phyloP scores from a whole-genome alignment of 2,888 invertebrate species.

The Drosophila atripex region DNA sequence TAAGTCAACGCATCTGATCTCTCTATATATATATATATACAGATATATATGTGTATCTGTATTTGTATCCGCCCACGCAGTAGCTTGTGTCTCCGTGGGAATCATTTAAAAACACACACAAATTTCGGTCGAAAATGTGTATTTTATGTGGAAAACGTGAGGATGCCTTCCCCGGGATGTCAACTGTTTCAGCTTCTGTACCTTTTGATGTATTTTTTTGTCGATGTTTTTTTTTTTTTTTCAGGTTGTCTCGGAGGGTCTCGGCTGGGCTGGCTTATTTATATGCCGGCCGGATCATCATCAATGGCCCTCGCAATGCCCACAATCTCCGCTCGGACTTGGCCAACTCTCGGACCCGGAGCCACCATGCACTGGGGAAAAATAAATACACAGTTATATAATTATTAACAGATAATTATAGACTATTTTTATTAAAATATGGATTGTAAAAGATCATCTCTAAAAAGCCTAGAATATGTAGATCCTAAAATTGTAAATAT shows the following conservation, averaged over 20 bases:
- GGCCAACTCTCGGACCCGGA: constrained; percentile 13
- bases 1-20: constrained; percentile 14
- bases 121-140: constrained; percentile 77
- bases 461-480: too few species aligned
- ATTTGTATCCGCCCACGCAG: constrained; percentile 57
- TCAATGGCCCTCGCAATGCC: constrained; percentile 72
- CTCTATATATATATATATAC: too few species aligned
- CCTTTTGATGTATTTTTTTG: background rate
- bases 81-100: constrained; percentile 66
- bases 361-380: constrained; percentile 3
- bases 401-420: constrained; percentile 1
- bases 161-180: constrained; percentile 74
- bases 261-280: constrained; percentile 56
- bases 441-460: too few species aligned
- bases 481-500: too few species aligned
- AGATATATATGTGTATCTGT: too few species aligned
- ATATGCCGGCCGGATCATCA: constrained; percentile 74
- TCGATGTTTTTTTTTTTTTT: too few species aligned
- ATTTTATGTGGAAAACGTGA: constrained; percentile 82
- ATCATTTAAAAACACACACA: constrained; percentile 55
- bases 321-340: constrained; percentile 44
- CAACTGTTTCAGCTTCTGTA: constrained; percentile 3
- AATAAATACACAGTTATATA: constrained; percentile 4
- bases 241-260: too few species aligned
- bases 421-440: background rate